A percentile compares a stretch with the other conserved stretches of the same genome.
phyloP scores from a whole-genome alignment of 1,140 invertebrate genomes.

The Drosophila orosa region DNA sequence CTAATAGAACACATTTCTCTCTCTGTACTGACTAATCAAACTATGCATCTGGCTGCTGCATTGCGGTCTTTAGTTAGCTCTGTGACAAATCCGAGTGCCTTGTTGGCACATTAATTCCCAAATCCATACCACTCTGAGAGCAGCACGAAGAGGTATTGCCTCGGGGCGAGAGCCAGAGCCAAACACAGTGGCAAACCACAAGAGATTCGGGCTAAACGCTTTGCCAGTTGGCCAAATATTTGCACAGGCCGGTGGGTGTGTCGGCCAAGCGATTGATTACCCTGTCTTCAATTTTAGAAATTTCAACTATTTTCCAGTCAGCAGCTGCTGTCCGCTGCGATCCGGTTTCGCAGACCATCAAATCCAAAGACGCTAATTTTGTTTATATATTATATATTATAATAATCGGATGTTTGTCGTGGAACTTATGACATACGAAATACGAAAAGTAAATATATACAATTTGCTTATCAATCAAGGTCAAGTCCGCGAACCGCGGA shows the following conservation, averaged over 20 bases:
- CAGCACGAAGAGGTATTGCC: slow-evolving; percentile 10
- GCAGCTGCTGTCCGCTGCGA: not conserved
- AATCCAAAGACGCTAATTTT: not conserved
- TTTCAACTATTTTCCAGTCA: not conserved
- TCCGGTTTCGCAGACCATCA: slow-evolving; percentile 16
- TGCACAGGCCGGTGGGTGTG: slow-evolving; percentile 25
- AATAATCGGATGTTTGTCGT: slow-evolving; percentile 41
- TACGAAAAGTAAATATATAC: slow-evolving; percentile 31
- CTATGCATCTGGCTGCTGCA: slow-evolving; percentile 18
- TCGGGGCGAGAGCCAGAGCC: slow-evolving; percentile 5
- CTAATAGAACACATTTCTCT: not conserved
- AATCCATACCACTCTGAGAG: not conserved
- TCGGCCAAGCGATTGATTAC: slow-evolving; percentile 24
- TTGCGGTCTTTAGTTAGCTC: slow-evolving; percentile 25
- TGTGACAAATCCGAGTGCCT: slow-evolving; percentile 21
- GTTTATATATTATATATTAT: slow-evolving; percentile 5
- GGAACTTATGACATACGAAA: not conserved
- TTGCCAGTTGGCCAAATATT: slow-evolving; percentile 38
- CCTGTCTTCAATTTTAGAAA: slow-evolving; percentile 22
- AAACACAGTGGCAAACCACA: slow-evolving; percentile 37
- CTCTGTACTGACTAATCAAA: slow-evolving; percentile 3
- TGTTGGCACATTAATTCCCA: slow-evolving; percentile 27
- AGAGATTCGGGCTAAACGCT: slow-evolving; percentile 16
- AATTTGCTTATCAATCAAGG: slow-evolving; percentile 65
- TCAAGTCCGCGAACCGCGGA: slow-evolving; percentile 38